Conservation (phyloP, 2,113 vertebrate species). For the Dunckerocampus dactyliophorus region DNA sequence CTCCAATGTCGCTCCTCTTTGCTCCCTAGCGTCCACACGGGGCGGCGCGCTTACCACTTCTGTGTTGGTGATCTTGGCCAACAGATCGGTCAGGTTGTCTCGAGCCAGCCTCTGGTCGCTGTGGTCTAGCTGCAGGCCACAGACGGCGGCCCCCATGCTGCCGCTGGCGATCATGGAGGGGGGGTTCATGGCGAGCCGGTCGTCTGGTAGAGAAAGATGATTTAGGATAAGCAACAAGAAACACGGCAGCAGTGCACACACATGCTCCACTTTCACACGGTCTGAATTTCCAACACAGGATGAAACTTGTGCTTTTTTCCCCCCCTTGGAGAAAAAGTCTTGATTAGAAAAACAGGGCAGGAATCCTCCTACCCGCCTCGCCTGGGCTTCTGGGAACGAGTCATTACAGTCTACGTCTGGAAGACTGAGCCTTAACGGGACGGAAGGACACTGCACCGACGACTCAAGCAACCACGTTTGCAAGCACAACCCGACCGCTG, state of each 20-base stretch:
- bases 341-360: constrained; percentile 71
- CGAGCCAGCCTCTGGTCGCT: constrained; percentile 74
- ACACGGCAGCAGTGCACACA: constrained; percentile 3
- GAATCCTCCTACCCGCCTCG: constrained; percentile 60
- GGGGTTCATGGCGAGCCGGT: constrained; percentile 92
- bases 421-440: not conserved
- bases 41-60: constrained; percentile 85
- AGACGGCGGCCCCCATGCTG: constrained; percentile 90
- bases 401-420: constrained; percentile 43
- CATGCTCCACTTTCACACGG: constrained; percentile 57
- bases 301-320: constrained; percentile 47
- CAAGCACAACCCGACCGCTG: too few relatives aligned
- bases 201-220: constrained; percentile 72
- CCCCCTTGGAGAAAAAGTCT: constrained; percentile 44
- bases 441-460: not conserved
- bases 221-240: not conserved
- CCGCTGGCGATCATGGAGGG: constrained; percentile 96
- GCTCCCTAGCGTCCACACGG: constrained; percentile 3
- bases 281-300: constrained; percentile 44
- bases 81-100: constrained; percentile 82
- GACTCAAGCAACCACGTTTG: not conserved
- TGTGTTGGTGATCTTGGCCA: constrained; percentile 95
- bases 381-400: constrained; percentile 45
- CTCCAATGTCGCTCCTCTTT: constrained; percentile 38
- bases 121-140: constrained; percentile 86